These are phyloP conservation scores for Mustela nigripes DNA, from an alignment of 2,113 vertebrate genomes.

Conservation along the genomic window DNA sequence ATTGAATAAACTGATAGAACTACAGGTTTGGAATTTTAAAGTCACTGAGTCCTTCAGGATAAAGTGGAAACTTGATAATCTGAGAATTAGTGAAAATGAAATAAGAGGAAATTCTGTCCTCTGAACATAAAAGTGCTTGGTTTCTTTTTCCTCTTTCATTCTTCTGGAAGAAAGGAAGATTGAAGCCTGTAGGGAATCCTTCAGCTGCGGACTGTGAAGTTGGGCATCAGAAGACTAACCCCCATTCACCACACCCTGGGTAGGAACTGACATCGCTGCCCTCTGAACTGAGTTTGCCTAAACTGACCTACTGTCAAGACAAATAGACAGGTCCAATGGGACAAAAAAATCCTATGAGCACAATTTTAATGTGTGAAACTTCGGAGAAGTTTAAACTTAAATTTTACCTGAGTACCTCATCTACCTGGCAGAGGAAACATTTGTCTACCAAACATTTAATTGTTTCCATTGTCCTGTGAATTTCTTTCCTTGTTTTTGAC, in stretches of 20 bases:
- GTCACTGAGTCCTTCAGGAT: background rate
- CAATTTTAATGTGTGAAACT: background rate
- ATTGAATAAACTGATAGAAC: background rate
- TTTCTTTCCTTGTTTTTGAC: too few species aligned
- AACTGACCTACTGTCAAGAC: background rate
- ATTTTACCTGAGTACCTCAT: too few species aligned
- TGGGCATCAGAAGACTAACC: background rate
- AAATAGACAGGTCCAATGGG: background rate
- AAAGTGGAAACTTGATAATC: background rate
- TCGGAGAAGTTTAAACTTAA: background rate
- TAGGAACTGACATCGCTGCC: background rate
- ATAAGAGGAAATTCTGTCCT: background rate
- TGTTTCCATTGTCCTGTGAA: too few species aligned
- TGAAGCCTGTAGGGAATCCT: background rate
- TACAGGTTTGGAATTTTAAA: background rate
- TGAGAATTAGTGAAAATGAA: constrained; percentile 24
- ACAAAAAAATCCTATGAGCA: background rate
- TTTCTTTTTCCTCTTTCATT: background rate
- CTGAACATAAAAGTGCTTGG: background rate
- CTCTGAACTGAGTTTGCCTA: background rate
- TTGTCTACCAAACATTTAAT: too few species aligned
- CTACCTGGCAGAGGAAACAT: too few species aligned
- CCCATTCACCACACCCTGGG: too few species aligned
- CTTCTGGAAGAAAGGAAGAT: background rate
- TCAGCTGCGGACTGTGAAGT: background rate